A percentile compares a stretch with the other conserved stretches of the same genome.
Evolutionary conservation across 2,797 vertebrate genomes (phyloP).

Genomic region (Schizothorax lantsangensis): DNA sequence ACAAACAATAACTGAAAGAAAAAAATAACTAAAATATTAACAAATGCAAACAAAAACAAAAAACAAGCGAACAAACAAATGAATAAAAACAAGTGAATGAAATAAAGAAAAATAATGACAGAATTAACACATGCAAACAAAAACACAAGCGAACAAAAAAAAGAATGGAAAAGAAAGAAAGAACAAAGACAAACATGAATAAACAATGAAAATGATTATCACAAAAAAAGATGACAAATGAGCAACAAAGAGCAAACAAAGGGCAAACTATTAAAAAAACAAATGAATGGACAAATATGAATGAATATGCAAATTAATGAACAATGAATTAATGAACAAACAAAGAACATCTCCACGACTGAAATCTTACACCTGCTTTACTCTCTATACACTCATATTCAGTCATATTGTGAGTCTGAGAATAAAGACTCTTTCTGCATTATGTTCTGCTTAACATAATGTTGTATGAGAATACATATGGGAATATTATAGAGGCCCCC

Average conservation of each 20-base stretch:
- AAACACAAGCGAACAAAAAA: background rate
- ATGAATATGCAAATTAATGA: background rate
- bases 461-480: slow-evolving; percentile 22
- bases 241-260: background rate
- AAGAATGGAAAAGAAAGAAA: background rate
- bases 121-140: background rate
- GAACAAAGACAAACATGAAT: background rate
- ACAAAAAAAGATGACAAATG: background rate
- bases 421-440: slow-evolving; percentile 26
- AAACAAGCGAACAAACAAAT: background rate
- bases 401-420: background rate
- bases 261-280: background rate
- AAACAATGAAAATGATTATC: background rate
- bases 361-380: background rate
- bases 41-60: background rate
- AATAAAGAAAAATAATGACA: background rate
- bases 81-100: background rate
- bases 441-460: slow-evolving; percentile 29
- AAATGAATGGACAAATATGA: background rate
- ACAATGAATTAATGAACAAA: background rate
- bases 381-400: background rate
- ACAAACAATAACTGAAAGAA: background rate
- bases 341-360: background rate
- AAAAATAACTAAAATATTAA: background rate
- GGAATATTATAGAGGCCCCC: slow-evolving; percentile 34